Percentiles rank a stretch among this genome's conserved stretches.
Conservation (phyloP, 2,888 invertebrate species). For the Isoperla grammatica region DNA sequence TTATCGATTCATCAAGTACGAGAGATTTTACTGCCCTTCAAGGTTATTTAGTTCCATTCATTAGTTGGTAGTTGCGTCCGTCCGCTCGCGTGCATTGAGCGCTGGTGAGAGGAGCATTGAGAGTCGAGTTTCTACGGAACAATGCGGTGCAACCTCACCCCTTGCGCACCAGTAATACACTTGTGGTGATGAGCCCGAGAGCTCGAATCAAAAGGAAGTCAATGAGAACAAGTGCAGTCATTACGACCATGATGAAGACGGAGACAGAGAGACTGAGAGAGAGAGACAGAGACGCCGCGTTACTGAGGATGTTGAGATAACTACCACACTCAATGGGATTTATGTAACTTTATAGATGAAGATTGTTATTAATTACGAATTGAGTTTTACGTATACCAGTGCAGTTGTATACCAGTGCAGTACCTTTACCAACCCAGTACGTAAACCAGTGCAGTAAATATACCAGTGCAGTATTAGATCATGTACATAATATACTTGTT, state of each 20-base stretch:
- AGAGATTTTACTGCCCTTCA: too few species aligned
- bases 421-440: too few species aligned
- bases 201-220: conserved; percentile 27
- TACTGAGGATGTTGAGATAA: not conserved
- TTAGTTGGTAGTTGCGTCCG: conserved; percentile 25
- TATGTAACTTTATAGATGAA: not conserved
- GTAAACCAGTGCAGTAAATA: too few species aligned
- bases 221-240: conserved; percentile 30
- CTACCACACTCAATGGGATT: too few species aligned
- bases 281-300: not conserved
- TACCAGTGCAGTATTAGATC: too few species aligned
- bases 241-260: conserved; percentile 17
- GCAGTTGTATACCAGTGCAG: too few species aligned
- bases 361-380: not conserved
- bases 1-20: too few species aligned
- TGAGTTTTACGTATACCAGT: too few species aligned
- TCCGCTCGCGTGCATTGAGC: conserved; percentile 25
- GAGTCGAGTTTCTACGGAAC: not conserved
- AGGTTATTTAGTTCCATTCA: conserved; percentile 21
- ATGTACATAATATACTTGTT: too few species aligned
- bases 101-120: not conserved
- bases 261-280: not conserved
- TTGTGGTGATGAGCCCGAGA: not conserved
- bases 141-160: too few species aligned
- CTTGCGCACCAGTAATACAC: not conserved